These are phyloP conservation scores for Misgurnus anguillicaudatus DNA, from an alignment of 2,113 vertebrate species.

Conservation along the genomic window DNA sequence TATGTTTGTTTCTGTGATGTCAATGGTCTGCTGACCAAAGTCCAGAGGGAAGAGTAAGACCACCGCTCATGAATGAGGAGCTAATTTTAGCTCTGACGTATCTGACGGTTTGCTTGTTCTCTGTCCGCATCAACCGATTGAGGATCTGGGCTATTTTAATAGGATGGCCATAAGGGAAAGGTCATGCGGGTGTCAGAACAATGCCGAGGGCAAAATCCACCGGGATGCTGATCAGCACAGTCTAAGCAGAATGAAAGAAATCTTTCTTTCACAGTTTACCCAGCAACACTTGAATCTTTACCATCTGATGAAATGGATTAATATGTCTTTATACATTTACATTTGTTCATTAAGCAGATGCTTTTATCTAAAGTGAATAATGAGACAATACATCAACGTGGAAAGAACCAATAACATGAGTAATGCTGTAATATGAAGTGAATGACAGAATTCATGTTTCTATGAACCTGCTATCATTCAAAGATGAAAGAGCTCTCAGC, in stretches of 20 bases:
- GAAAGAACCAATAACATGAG: no score
- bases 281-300: no score
- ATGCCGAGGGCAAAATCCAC: neutral
- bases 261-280: neutral
- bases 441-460: no score
- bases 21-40: slow-evolving; percentile 38
- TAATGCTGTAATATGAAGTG: no score
- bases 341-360: no score
- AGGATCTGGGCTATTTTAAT: neutral
- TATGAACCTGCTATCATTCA: no score
- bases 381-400: no score
- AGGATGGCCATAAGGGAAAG: neutral
- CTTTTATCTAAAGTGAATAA: no score
- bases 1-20: slow-evolving; percentile 1
- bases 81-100: slow-evolving; percentile 45
- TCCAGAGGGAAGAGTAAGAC: slow-evolving; percentile 26
- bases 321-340: no score
- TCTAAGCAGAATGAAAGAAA: neutral
- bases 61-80: slow-evolving; percentile 1
- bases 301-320: no score
- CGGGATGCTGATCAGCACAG: neutral
- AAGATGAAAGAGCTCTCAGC: no score
- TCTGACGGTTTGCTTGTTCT: slow-evolving; percentile 15
- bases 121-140: slow-evolving; percentile 29
- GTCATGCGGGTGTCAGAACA: neutral